Conservation (phyloP, 2,797 vertebrate species). For the Eleutherodactylus coqui region DNA sequence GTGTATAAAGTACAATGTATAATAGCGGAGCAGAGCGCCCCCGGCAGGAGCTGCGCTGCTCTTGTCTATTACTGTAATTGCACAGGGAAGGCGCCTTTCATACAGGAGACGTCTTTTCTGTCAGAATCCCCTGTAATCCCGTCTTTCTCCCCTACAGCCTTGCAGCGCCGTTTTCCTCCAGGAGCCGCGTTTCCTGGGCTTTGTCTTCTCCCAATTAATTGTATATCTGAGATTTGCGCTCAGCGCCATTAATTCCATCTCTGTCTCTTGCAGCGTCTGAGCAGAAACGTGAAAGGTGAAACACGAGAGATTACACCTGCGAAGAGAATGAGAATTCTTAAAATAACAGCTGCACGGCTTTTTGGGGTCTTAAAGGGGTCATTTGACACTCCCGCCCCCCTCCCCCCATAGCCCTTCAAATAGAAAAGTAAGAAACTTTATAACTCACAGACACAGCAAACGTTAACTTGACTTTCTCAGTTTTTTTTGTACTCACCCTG, state of each 20-base stretch:
- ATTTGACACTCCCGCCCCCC: too few species aligned
- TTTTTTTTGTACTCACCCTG: too few species aligned
- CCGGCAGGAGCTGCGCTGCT: not conserved
- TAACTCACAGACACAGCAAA: too few species aligned
- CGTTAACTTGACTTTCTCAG: too few species aligned
- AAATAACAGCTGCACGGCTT: too few species aligned
- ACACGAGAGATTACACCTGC: not conserved
- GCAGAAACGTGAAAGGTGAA: not conserved
- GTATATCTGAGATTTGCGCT: slow-evolving; percentile 3
- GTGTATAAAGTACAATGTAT: not conserved
- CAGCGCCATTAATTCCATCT: slow-evolving; percentile 4
- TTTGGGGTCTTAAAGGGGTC: too few species aligned
- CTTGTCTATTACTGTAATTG: slow-evolving; percentile 26
- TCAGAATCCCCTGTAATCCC: slow-evolving; percentile 21
- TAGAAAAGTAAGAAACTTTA: too few species aligned
- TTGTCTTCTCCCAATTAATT: slow-evolving; percentile 41
- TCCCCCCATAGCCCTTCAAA: too few species aligned
- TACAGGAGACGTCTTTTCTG: not conserved
- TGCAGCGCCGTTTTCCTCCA: not conserved
- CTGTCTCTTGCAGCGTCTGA: not conserved
- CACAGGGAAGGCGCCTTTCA: not conserved
- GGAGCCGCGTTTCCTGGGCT: not conserved
- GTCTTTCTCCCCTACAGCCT: not conserved
- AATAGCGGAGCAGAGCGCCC: not conserved
- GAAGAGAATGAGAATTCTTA: too few species aligned